These are phyloP conservation scores for Amaurobius ferox DNA, from an alignment of 2,888 invertebrate species.

Conservation along the genomic window DNA sequence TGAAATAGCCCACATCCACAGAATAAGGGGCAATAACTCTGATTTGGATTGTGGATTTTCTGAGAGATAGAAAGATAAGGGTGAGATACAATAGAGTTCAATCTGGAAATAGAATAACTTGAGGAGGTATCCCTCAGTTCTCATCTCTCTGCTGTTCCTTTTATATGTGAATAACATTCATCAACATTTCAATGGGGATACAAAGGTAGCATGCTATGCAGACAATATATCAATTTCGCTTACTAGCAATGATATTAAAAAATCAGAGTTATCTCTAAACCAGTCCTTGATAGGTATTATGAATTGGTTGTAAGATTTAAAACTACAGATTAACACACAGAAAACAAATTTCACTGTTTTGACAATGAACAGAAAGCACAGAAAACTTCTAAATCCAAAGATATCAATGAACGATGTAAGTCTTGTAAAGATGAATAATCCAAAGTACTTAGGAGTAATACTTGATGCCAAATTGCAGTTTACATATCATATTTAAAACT, in stretches of 20 bases:
- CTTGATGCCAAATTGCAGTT: slow-evolving; percentile 4
- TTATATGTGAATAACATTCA: too few species aligned
- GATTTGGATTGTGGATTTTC: slow-evolving; percentile 14
- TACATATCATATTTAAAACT: slow-evolving; percentile 4
- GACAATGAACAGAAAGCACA: too few species aligned
- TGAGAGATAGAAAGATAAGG: slow-evolving; percentile 8
- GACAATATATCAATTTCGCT: not conserved
- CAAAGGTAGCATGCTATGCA: not conserved
- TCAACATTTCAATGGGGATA: too few species aligned
- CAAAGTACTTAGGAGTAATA: slow-evolving; percentile 1
- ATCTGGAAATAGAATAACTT: not conserved
- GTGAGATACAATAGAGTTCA: not conserved
- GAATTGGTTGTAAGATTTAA: too few species aligned
- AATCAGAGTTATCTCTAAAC: too few species aligned
- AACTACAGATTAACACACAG: too few species aligned
- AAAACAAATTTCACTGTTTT: too few species aligned
- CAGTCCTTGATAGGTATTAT: too few species aligned
- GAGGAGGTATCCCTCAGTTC: not conserved
- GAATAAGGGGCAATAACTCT: slow-evolving; percentile 13
- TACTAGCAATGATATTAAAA: not conserved
- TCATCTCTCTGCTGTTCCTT: too few species aligned
- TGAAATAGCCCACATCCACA: not conserved
- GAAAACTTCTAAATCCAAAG: not conserved
- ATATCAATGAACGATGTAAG: not conserved
- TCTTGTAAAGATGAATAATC: too few species aligned